Conservation (phyloP, 2,888 invertebrate genomes). For the Helleia helle region DNA sequence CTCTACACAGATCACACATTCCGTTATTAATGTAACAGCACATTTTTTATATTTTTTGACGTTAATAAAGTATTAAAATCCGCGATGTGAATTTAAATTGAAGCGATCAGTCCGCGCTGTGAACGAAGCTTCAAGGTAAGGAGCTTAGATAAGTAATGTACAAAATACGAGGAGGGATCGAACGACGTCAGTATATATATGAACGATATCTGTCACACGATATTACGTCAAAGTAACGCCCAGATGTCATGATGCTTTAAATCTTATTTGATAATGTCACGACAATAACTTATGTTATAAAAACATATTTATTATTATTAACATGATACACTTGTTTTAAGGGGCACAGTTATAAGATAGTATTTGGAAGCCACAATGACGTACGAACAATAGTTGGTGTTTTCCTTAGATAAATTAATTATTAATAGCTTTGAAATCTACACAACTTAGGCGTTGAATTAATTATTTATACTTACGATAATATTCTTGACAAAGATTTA, state of each 20-base stretch:
- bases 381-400: neutral
- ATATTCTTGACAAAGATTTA: no score
- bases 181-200: constrained; percentile 67
- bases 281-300: constrained; percentile 44
- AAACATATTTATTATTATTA: constrained; percentile 20
- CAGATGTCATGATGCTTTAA: constrained; percentile 59
- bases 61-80: constrained; percentile 13
- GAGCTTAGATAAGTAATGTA: constrained; percentile 66
- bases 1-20: constrained; percentile 64
- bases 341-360: constrained; percentile 1
- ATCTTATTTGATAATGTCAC: constrained; percentile 54
- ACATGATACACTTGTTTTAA: constrained; percentile 7
- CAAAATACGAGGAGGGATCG: constrained; percentile 55
- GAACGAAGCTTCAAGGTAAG: constrained; percentile 64
- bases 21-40: constrained; percentile 63
- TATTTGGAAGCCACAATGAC: neutral
- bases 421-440: no score
- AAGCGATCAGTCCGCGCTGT: constrained; percentile 39
- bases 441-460: no score
- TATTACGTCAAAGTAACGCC: constrained; percentile 71
- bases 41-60: constrained; percentile 35
- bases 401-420: no score
- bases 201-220: constrained; percentile 60
- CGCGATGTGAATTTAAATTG: constrained; percentile 27
- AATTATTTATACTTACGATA: no score